phyloP scores from a whole-genome alignment of 2,888 invertebrate species.

The Drosophila peninsularis region DNA sequence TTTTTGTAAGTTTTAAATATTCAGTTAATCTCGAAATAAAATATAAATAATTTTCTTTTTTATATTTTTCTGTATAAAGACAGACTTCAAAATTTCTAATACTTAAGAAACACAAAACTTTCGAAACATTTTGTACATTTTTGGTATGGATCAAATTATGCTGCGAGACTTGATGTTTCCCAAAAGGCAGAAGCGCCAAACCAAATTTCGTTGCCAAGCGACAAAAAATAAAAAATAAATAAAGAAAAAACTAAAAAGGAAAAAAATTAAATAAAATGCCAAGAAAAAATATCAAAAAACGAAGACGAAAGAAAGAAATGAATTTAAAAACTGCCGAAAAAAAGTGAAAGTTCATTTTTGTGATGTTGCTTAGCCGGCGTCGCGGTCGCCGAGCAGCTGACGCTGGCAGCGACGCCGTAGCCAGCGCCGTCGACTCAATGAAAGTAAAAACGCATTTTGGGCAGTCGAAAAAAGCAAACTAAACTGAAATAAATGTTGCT shows the following conservation, averaged over 20 bases:
- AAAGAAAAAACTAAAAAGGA: slow-evolving; percentile 15
- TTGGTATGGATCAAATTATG: slow-evolving; percentile 49
- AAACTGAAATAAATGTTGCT: slow-evolving; percentile 47
- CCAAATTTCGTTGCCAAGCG: slow-evolving; percentile 48
- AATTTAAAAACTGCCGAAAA: slow-evolving; percentile 83
- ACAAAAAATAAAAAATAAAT: slow-evolving; percentile 26
- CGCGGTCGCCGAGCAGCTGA: slow-evolving; percentile 43
- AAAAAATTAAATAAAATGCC: slow-evolving; percentile 43
- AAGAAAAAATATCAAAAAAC: slow-evolving; percentile 46
- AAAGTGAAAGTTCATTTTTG: slow-evolving; percentile 84
- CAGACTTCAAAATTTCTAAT: not conserved
- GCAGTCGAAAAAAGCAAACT: slow-evolving; percentile 26
- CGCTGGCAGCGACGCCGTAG: slow-evolving; percentile 30
- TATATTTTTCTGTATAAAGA: too few species aligned
- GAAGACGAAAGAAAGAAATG: slow-evolving; percentile 74
- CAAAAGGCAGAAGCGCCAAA: slow-evolving; percentile 35
- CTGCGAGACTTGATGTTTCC: slow-evolving; percentile 38
- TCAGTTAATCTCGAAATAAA: too few species aligned
- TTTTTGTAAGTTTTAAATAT: too few species aligned
- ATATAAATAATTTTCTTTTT: too few species aligned
- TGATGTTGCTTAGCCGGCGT: slow-evolving; percentile 72
- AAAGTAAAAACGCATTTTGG: slow-evolving; percentile 81
- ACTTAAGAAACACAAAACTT: slow-evolving; percentile 26
- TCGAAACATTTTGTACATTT: slow-evolving; percentile 47
- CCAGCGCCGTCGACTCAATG: slow-evolving; percentile 64